Evolutionary conservation across 2,113 vertebrate genomes (phyloP), one percentile per base, ranked within the genome.

Genomic region (Phalacrocorax brasilianus): DNA sequence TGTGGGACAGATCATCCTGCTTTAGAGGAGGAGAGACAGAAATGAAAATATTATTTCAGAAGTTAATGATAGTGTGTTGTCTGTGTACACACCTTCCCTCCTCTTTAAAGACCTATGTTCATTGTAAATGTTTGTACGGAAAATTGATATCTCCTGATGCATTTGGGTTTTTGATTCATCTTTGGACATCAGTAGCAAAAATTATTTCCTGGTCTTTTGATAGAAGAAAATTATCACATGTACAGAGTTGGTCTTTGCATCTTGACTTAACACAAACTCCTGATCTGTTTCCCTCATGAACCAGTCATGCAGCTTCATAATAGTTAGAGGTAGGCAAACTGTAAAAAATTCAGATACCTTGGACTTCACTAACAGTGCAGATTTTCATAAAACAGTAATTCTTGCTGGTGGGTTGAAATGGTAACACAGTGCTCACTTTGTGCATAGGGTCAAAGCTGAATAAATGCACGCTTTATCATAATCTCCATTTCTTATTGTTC

Each of bases 381-480:
- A 91, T 90, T 95, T 88, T 90, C 83, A 58, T 88, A 62, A 92
- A 89, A 71, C 52, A 89, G 70, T 83, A 35, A 59, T 92, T 95
- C 82, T 88, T 78, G 9, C 58, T 86, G 65, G 61, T 52, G 55
- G 55, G 35, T 47, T 49, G 70, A 88, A 85, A 76, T 67, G 67
- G 66, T 58, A 49, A 50, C 67, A 73, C 72, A 91, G 81, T 63
- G 66, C 74, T 92, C 49, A 45, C 55, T 86, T 59, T 92, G 28
- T 93, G 62, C 63, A 12, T 40, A 62, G 35, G 26, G 65, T 91
- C 56, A 50, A 32, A 92, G 90, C 75, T 83, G 85, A 58, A 85
- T 76, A 74, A 91, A 56, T 68, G 74, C 42, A 40, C 0, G 4
- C 50, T 85, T 44, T 68, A 38, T 40, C 18, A 67, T 63, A 32